Evolutionary conservation across 2,113 vertebrate species (phyloP).

Genomic region (Danio rerio): DNA sequence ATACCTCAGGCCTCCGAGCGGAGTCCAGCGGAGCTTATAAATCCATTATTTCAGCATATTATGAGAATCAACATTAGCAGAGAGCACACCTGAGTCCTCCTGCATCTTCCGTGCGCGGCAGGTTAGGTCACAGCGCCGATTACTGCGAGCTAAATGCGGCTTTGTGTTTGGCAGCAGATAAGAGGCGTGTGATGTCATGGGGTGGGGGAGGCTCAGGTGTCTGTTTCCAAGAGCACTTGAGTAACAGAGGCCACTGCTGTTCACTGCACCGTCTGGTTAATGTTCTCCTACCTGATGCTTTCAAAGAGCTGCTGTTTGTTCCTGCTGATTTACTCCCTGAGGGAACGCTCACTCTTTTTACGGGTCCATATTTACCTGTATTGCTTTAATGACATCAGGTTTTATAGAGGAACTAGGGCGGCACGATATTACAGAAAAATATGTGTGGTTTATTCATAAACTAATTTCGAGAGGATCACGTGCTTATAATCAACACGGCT

Average conservation of each 20-base stretch:
- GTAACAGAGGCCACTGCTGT: slow-evolving; percentile 26
- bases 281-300: slow-evolving; percentile 45
- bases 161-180: slow-evolving; percentile 75
- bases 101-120: slow-evolving; percentile 65
- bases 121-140: slow-evolving; percentile 68
- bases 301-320: neutral
- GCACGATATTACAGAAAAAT: no score
- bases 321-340: neutral
- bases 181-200: slow-evolving; percentile 71
- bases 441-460: no score
- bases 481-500: no score
- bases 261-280: slow-evolving; percentile 38
- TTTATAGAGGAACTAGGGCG: neutral
- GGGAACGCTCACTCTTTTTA: neutral
- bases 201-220: slow-evolving; percentile 66
- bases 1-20: slow-evolving; percentile 42
- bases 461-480: no score
- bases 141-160: slow-evolving; percentile 77
- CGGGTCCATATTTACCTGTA: neutral
- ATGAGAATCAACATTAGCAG: slow-evolving; percentile 50
- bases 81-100: slow-evolving; percentile 71
- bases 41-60: slow-evolving; percentile 62
- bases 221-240: slow-evolving; percentile 55
- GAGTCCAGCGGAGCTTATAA: slow-evolving; percentile 38
- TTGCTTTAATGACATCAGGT: neutral